These are phyloP conservation scores for Drosophila lini DNA, from an alignment of 1,140 invertebrate species.

Conservation along the genomic window DNA sequence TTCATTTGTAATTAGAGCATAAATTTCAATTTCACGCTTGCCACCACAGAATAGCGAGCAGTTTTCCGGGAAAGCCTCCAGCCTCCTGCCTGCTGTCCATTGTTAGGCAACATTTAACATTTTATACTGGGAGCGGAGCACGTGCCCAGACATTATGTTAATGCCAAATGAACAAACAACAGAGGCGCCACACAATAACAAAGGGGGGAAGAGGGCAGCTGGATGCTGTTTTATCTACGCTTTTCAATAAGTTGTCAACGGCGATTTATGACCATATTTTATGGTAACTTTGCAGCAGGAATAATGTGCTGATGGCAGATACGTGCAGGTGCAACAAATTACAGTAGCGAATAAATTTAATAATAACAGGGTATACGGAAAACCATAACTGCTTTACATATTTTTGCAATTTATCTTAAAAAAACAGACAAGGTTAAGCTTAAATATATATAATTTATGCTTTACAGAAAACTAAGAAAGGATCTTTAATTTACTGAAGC, in stretches of 20 bases:
- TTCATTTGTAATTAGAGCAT: slow-evolving; percentile 69
- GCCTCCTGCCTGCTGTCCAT: slow-evolving; percentile 4
- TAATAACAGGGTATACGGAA: not conserved
- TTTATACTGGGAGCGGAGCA: slow-evolving; percentile 40
- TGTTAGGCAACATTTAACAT: slow-evolving; percentile 48
- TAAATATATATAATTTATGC: not conserved
- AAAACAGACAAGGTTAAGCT: not conserved
- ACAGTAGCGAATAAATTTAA: slow-evolving; percentile 3
- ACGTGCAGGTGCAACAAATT: slow-evolving; percentile 59
- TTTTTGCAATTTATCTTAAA: not conserved
- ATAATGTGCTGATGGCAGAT: slow-evolving; percentile 64
- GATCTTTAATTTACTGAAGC: not conserved
- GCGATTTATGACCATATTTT: slow-evolving; percentile 72
- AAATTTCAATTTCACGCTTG: slow-evolving; percentile 76
- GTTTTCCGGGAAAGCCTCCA: slow-evolving; percentile 18
- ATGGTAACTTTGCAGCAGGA: slow-evolving; percentile 48
- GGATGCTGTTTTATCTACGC: slow-evolving; percentile 54
- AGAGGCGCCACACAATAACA: not conserved
- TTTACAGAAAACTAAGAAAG: not conserved
- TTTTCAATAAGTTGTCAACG: slow-evolving; percentile 67
- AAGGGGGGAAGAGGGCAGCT: slow-evolving; percentile 2
- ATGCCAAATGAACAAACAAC: slow-evolving; percentile 47
- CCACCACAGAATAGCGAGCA: slow-evolving; percentile 35
- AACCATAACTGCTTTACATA: not conserved
- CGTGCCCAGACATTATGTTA: slow-evolving; percentile 54